phyloP scores from a whole-genome alignment of 2,888 invertebrate genomes.

The Tinea pellionella region DNA sequence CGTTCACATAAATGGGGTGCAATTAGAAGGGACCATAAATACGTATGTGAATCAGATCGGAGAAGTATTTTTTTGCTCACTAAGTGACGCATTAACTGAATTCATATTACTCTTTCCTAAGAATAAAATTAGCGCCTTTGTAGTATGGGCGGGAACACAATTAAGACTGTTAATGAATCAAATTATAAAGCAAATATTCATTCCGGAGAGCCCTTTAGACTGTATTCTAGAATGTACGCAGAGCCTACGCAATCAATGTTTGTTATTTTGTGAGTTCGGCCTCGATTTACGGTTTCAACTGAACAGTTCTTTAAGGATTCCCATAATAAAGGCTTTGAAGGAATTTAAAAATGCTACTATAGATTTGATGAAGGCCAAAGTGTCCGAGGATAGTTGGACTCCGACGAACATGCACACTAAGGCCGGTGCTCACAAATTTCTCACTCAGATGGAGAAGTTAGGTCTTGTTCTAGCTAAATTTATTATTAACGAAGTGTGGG shows the following conservation, averaged over 20 bases:
- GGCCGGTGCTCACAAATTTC: slow-evolving; percentile 74
- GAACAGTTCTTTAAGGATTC: slow-evolving; percentile 84
- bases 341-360: slow-evolving; percentile 85
- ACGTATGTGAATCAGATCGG: slow-evolving; percentile 85
- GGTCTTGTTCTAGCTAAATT: slow-evolving; percentile 76
- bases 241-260: slow-evolving; percentile 80
- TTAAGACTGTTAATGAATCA: slow-evolving; percentile 82
- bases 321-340: slow-evolving; percentile 79
- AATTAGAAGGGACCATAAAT: slow-evolving; percentile 82
- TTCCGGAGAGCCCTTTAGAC: slow-evolving; percentile 87
- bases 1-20: slow-evolving; percentile 83
- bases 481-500: slow-evolving; percentile 73
- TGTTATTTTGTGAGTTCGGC: slow-evolving; percentile 74
- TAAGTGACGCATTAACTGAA: slow-evolving; percentile 75
- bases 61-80: slow-evolving; percentile 85
- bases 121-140: slow-evolving; percentile 73
- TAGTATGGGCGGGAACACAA: slow-evolving; percentile 92
- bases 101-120: slow-evolving; percentile 81
- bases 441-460: slow-evolving; percentile 76
- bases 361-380: slow-evolving; percentile 82
- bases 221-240: slow-evolving; percentile 88
- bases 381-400: slow-evolving; percentile 87
- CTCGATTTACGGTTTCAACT: slow-evolving; percentile 93
- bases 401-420: slow-evolving; percentile 84
- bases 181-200: slow-evolving; percentile 88